A percentile compares a stretch with the other conserved stretches of the same genome.
Conservation (phyloP, 1,140 invertebrate genomes). For the Laupala kohalensis region DNA sequence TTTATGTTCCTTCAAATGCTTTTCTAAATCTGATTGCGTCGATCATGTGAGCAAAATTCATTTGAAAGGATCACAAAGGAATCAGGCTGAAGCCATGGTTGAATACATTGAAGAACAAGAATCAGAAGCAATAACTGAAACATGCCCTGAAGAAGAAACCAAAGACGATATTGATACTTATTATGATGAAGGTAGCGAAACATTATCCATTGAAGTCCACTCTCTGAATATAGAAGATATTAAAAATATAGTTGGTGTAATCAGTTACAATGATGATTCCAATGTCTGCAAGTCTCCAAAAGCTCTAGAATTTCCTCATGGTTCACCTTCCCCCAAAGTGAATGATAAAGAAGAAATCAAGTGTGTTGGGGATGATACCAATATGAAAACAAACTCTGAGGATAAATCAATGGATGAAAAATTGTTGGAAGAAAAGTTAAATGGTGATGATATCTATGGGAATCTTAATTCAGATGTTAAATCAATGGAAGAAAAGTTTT, state of each 20-base stretch:
- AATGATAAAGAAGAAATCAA: too few relatives aligned
- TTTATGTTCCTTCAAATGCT: constrained; percentile 29
- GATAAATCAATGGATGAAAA: too few relatives aligned
- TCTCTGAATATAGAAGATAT: not conserved
- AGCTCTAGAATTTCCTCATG: not conserved
- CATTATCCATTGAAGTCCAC: not conserved
- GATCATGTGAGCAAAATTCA: constrained; percentile 28
- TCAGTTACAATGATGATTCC: not conserved
- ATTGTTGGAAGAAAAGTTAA: too few relatives aligned
- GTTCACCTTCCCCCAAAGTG: not conserved
- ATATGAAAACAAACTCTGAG: too few relatives aligned
- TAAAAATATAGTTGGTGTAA: not conserved
- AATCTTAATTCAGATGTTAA: not conserved
- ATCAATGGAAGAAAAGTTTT: not conserved
- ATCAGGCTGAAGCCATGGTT: constrained; percentile 4
- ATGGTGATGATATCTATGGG: not conserved
- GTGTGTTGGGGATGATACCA: too few relatives aligned
- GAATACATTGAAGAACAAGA: constrained; percentile 9
- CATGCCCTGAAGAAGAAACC: not conserved
- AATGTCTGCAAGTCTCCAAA: not conserved
- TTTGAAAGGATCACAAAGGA: not conserved
- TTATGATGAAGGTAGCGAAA: not conserved
- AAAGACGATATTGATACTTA: not conserved
- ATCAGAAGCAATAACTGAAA: not conserved
- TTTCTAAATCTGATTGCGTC: constrained; percentile 26